Evolutionary conservation across 2,113 vertebrate genomes (phyloP).

Genomic region (Antennarius striatus): DNA sequence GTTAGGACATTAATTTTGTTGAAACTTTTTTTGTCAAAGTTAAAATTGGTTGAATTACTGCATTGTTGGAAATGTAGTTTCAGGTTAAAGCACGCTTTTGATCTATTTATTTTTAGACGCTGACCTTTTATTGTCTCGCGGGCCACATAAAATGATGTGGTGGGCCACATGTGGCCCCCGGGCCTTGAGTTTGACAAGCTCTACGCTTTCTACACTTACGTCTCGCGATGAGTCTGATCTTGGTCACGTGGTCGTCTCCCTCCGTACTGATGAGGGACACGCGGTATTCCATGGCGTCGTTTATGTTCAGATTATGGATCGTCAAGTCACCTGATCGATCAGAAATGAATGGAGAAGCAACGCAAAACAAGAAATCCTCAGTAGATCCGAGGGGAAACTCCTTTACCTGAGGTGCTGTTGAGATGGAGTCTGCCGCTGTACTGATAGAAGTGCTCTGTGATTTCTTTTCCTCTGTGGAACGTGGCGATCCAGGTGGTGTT

Average conservation of each 20-base stretch:
- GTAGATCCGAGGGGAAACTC: not conserved
- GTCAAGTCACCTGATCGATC: conserved; percentile 56
- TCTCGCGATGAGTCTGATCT: conserved; percentile 26
- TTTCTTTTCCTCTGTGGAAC: accelerated
- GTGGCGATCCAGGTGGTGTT: conserved; percentile 66
- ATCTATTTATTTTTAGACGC: too few relatives aligned
- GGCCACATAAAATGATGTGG: too few relatives aligned
- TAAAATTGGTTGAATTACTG: too few relatives aligned
- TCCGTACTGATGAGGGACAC: accelerated
- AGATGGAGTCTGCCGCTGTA: conserved; percentile 38
- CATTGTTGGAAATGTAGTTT: too few relatives aligned
- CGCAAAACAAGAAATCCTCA: accelerated
- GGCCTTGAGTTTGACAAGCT: too few relatives aligned
- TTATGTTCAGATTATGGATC: not conserved
- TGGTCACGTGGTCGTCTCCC: accelerated
- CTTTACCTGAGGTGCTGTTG: conserved; percentile 15
- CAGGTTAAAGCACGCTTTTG: too few relatives aligned
- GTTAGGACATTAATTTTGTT: too few relatives aligned
- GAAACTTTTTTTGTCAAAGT: too few relatives aligned
- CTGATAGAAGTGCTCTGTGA: accelerated
- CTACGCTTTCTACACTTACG: conserved; percentile 35
- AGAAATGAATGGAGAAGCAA: not conserved
- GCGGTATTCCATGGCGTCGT: conserved; percentile 34
- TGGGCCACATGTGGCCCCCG: too few relatives aligned
- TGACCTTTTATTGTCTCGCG: too few relatives aligned